Evolutionary conservation across 2,888 invertebrate genomes (phyloP).

Genomic region (Bembecia ichneumoniformis): DNA sequence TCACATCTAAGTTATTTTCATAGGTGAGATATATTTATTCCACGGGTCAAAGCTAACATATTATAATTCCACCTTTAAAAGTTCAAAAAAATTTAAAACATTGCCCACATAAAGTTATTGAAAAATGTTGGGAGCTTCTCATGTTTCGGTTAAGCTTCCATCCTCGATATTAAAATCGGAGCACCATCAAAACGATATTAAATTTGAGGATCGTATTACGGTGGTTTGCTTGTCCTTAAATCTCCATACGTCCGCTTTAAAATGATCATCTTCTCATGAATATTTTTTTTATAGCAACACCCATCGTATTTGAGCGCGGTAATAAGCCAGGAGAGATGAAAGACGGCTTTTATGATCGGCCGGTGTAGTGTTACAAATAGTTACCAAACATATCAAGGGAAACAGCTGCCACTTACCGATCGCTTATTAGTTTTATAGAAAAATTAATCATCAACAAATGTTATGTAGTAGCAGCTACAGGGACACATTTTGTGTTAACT

Average conservation of each 20-base stretch:
- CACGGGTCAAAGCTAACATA: too few relatives aligned
- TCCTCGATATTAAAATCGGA: not conserved
- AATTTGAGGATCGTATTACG: conserved; percentile 29
- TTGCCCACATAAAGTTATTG: too few relatives aligned
- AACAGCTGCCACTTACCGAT: conserved; percentile 18
- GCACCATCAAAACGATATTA: not conserved
- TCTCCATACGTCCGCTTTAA: not conserved
- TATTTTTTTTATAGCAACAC: conserved; percentile 21
- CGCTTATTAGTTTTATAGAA: conserved; percentile 40
- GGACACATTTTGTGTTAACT: conserved; percentile 22
- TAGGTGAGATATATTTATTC: too few relatives aligned
- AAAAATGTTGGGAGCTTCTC: too few relatives aligned
- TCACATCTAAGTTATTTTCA: too few relatives aligned
- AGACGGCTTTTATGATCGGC: conserved; percentile 51
- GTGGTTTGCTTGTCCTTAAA: conserved; percentile 15
- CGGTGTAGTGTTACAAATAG: conserved; percentile 51
- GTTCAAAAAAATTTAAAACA: too few relatives aligned
- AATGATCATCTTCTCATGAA: not conserved
- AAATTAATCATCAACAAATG: conserved; percentile 47
- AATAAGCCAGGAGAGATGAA: conserved; percentile 56
- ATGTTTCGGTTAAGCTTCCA: too few relatives aligned
- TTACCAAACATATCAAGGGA: conserved; percentile 20
- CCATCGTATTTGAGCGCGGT: conserved; percentile 30
- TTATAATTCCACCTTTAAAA: too few relatives aligned
- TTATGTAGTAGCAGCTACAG: conserved; percentile 17